These are phyloP conservation scores for Aurelia sp. DNA, from an alignment of 30 jellyfish, hydroid and myxozoan species.

Conservation along the genomic window DNA sequence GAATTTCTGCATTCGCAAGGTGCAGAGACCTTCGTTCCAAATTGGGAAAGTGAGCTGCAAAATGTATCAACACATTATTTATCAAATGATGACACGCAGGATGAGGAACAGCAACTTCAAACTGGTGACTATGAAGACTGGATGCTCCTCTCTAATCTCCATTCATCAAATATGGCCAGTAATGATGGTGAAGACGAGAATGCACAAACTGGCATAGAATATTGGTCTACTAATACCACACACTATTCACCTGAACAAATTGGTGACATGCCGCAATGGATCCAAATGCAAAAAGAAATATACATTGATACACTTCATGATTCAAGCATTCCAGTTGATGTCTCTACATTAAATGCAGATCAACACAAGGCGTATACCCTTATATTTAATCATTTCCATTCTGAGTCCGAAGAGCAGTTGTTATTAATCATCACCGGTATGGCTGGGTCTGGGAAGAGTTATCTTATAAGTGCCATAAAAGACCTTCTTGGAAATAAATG, in stretches of 20 bases:
- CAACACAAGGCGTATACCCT: conserved; percentile 28
- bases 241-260: not conserved
- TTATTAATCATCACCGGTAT: conserved; percentile 16
- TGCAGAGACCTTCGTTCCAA: conserved; percentile 21
- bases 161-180: not conserved
- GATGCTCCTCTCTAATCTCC: not conserved
- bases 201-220: not conserved
- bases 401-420: not conserved
- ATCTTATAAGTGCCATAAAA: conserved; percentile 18
- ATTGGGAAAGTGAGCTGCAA: conserved; percentile 34
- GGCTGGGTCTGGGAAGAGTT: conserved; percentile 57
- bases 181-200: too few species aligned
- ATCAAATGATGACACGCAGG: not conserved
- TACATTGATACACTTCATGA: too few species aligned
- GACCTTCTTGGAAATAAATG: conserved; percentile 4
- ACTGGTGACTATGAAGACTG: conserved; percentile 2
- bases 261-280: conserved; percentile 20
- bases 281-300: not conserved
- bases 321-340: not conserved
- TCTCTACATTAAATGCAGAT: not conserved
- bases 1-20: conserved; percentile 33
- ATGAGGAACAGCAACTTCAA: not conserved
- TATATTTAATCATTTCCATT: conserved; percentile 3
- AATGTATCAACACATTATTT: not conserved
- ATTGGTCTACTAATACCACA: not conserved